These are phyloP conservation scores for Trichopoda pennipes DNA, from an alignment of 2,888 invertebrate species.

Conservation along the genomic window DNA sequence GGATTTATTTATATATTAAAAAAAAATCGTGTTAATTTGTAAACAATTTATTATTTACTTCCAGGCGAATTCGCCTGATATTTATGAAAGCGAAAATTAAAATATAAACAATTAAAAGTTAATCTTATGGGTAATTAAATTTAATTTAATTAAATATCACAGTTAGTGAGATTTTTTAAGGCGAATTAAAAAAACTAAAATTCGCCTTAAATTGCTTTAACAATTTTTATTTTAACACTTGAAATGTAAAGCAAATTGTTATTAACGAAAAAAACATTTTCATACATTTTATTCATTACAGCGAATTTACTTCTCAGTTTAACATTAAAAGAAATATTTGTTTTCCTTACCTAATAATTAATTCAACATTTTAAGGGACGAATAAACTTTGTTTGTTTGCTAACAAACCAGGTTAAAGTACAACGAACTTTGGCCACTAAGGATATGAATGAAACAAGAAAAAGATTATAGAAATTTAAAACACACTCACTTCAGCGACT, in stretches of 20 bases:
- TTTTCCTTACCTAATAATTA: not conserved
- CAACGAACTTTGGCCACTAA: slow-evolving; percentile 56
- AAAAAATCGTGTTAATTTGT: not conserved
- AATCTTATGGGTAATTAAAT: no score
- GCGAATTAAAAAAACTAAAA: not conserved
- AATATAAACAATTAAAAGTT: no score
- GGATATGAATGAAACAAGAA: slow-evolving; percentile 22
- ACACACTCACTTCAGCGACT: slow-evolving; percentile 22
- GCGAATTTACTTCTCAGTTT: no score
- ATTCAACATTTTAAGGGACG: slow-evolving; percentile 25
- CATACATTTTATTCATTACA: no score
- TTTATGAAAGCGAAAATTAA: no score
- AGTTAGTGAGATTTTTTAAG: not conserved
- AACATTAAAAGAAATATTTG: not conserved
- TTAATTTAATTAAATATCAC: no score
- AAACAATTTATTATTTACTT: not conserved
- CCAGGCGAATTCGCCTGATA: not conserved
- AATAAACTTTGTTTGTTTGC: slow-evolving; percentile 9
- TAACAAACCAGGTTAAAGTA: slow-evolving; percentile 55
- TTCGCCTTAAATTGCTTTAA: no score
- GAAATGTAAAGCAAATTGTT: not conserved
- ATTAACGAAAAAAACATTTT: not conserved
- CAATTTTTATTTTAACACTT: no score
- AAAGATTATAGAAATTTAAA: not conserved
- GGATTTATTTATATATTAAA: no score